A percentile compares a stretch with the other conserved stretches of the same genome.
phyloP scores from a whole-genome alignment of 2,888 invertebrate genomes.

The Spicauda simplicius region DNA sequence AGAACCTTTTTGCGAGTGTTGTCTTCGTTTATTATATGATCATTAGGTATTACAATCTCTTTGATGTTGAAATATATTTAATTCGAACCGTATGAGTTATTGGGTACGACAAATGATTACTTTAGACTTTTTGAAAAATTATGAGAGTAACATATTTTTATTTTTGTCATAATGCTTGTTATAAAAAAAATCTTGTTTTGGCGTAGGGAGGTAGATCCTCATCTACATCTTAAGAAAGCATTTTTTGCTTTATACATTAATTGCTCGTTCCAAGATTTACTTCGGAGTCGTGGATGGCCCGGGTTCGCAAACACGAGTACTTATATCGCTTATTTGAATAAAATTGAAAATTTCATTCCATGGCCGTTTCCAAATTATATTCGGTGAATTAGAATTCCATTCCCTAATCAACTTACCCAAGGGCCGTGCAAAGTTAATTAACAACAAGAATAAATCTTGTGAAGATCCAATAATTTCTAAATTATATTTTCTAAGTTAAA shows the following conservation, averaged over 20 bases:
- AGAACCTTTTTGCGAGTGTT: constrained; percentile 40
- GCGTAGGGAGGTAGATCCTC: too few relatives aligned
- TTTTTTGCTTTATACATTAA: too few relatives aligned
- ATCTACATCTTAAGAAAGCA: too few relatives aligned
- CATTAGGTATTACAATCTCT: constrained; percentile 34
- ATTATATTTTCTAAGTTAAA: background rate
- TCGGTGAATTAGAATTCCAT: background rate
- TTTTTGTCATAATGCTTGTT: too few relatives aligned
- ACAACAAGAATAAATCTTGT: background rate
- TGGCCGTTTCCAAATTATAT: background rate
- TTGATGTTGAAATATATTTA: constrained; percentile 22
- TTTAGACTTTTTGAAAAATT: too few relatives aligned
- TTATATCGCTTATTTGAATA: background rate
- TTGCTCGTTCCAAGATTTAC: too few relatives aligned
- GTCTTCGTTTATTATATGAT: constrained; percentile 42
- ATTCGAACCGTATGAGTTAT: constrained; percentile 22
- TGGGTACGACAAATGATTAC: background rate
- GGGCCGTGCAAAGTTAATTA: background rate
- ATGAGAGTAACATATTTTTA: too few relatives aligned
- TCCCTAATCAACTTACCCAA: background rate
- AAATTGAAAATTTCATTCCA: background rate
- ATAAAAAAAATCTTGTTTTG: too few relatives aligned
- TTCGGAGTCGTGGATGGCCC: too few relatives aligned
- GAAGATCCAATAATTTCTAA: background rate
- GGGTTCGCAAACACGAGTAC: too few relatives aligned